Conservation (phyloP, 2,888 invertebrate genomes). For the Boloria euphrosyne region DNA sequence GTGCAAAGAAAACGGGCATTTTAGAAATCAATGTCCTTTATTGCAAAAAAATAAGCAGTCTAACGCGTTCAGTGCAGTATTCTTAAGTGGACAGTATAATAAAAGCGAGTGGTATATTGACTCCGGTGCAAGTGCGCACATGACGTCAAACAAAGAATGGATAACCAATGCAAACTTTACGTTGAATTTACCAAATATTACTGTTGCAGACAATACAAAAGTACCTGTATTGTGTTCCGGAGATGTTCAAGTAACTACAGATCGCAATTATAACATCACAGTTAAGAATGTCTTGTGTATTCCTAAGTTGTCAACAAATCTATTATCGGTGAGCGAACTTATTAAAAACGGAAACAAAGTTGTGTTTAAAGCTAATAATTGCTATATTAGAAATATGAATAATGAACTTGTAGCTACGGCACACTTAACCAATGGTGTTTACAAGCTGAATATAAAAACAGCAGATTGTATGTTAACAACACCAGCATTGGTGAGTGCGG, state of each 20-base stretch:
- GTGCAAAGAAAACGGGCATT: too few relatives aligned
- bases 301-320: constrained; percentile 39
- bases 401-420: too few relatives aligned
- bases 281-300: constrained; percentile 42
- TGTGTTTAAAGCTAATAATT: constrained; percentile 17
- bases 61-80: too few relatives aligned
- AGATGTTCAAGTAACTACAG: too few relatives aligned
- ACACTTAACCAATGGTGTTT: too few relatives aligned
- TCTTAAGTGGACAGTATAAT: constrained; percentile 28
- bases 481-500: too few relatives aligned
- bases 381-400: constrained; percentile 21
- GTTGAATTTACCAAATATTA: neutral
- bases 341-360: constrained; percentile 35
- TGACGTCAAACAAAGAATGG: constrained; percentile 36
- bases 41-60: too few relatives aligned
- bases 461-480: too few relatives aligned
- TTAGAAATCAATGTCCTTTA: too few relatives aligned
- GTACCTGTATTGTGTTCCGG: too few relatives aligned
- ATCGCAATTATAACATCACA: constrained; percentile 20
- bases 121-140: constrained; percentile 38
- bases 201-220: too few relatives aligned
- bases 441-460: too few relatives aligned
- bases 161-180: constrained; percentile 8
- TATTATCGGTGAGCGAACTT: constrained; percentile 40
- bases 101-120: constrained; percentile 42